Conservation (phyloP, 2,113 vertebrate species). For the Cromileptes altivelis region DNA sequence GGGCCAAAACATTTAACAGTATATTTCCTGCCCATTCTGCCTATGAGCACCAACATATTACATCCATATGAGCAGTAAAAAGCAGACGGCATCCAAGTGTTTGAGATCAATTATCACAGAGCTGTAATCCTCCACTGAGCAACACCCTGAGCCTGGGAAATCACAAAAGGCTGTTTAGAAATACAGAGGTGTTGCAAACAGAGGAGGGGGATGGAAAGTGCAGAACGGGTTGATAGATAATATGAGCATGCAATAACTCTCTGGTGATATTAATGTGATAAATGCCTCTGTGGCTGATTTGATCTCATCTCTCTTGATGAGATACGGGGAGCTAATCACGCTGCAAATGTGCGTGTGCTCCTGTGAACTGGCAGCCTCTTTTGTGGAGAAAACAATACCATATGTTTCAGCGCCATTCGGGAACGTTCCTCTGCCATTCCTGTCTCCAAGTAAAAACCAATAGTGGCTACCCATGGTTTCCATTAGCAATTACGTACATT, state of each 20-base stretch:
- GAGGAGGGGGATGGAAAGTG: slow-evolving; percentile 40
- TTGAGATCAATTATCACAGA: slow-evolving; percentile 74
- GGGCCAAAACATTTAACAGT: slow-evolving; percentile 42
- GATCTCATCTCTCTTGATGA: slow-evolving; percentile 52
- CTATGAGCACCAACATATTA: slow-evolving; percentile 66
- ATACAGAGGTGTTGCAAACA: slow-evolving; percentile 69
- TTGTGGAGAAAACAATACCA: slow-evolving; percentile 78
- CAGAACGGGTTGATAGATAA: slow-evolving; percentile 29
- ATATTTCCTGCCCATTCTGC: slow-evolving; percentile 64
- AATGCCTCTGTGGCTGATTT: slow-evolving; percentile 67
- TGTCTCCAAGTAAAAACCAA: slow-evolving; percentile 71
- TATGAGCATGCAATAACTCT: slow-evolving; percentile 42
- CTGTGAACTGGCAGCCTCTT: slow-evolving; percentile 50
- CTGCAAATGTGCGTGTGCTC: slow-evolving; percentile 41
- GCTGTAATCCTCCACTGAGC: slow-evolving; percentile 59
- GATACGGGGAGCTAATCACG: slow-evolving; percentile 45
- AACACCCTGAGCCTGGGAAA: slow-evolving; percentile 70
- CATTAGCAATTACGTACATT: slow-evolving; percentile 68
- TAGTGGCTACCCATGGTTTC: slow-evolving; percentile 72
- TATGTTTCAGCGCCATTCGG: slow-evolving; percentile 70
- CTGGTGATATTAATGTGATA: slow-evolving; percentile 67
- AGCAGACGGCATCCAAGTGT: slow-evolving; percentile 66
- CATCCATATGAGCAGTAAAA: slow-evolving; percentile 69
- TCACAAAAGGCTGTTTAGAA: slow-evolving; percentile 52
- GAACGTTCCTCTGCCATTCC: slow-evolving; percentile 53